Evolutionary conservation across 2,888 invertebrate genomes (phyloP), one percentile per base, ranked within the genome.

Genomic region (Fabriciana adippe): DNA sequence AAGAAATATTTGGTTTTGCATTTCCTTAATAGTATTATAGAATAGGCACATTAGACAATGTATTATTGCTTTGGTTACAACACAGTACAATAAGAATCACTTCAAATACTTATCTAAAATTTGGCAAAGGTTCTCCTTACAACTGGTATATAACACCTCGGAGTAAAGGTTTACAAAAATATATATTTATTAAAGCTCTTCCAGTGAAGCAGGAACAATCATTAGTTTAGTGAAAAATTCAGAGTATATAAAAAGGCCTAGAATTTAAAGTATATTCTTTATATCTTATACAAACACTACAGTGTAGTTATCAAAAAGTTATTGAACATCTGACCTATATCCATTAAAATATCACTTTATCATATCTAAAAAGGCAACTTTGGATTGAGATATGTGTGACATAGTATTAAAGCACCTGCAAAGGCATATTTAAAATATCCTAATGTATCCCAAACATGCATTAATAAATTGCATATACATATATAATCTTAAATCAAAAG

Each of bases 331-430:
- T 85, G 86, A 87, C 87, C 86, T 84, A 90, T 84, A 86, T 88
- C 79, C 84, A 84, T 81, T 81, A 81, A 84, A 84, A 88, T 86
- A 88, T 89, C 85, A 89, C 87, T 88, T 84, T 87, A 90, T 88
- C 87, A 87, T 90, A 89, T 90, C 88, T 90, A 90, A 86, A 79
- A 93, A 93, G 93, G 93, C 93, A 93, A 91, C 92, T 86, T 90
- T 88, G 87, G 86, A 84, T 89, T 82, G 81, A 90, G 92, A 92
- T 91, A 92, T 92, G 89, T 87, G 85, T 86, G 81, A 88, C 82
- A 82, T 85, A 87, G 89, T 81, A 83, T 79, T 90, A 92, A 79
- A 92, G 93, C 93, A 93, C 93, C 93, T 89, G 82, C 79, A 78
- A 85, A 89, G 86, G 89, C 86, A 86, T 87, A 87, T 85, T 79